phyloP scores from a whole-genome alignment of 2,888 invertebrate genomes.

The Papilio protenor region DNA sequence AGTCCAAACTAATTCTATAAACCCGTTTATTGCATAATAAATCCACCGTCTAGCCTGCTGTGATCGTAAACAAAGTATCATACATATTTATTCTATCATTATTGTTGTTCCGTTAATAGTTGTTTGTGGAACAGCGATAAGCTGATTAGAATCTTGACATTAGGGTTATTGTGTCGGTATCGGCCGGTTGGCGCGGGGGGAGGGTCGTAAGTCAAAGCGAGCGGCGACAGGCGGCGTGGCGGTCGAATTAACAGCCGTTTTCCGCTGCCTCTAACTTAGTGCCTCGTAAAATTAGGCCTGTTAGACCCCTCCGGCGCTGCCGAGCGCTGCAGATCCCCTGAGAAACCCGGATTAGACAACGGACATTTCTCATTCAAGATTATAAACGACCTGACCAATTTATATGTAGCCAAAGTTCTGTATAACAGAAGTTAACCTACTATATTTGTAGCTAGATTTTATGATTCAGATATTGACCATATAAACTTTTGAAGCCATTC shows the following conservation, averaged over 20 bases:
- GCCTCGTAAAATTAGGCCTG: conserved; percentile 82
- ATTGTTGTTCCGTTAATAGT: conserved; percentile 55
- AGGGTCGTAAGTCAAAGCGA: conserved; percentile 77
- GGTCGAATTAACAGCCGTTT: conserved; percentile 81
- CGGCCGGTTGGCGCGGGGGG: conserved; percentile 44
- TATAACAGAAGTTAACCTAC: conserved; percentile 3
- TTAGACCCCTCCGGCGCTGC: conserved; percentile 70
- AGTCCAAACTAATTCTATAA: background rate
- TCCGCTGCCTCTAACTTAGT: conserved; percentile 80
- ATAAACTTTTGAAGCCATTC: background rate
- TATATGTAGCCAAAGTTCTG: conserved; percentile 29
- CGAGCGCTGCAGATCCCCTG: conserved; percentile 60
- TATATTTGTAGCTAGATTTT: background rate
- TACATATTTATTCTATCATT: conserved; percentile 51
- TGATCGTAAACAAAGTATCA: background rate
- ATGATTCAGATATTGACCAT: background rate
- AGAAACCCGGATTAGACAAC: conserved; percentile 63
- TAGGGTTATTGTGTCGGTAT: conserved; percentile 59
- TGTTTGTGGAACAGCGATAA: conserved; percentile 56
- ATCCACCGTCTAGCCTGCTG: background rate
- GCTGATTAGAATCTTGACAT: conserved; percentile 63
- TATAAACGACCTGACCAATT: conserved; percentile 58
- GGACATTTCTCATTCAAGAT: conserved; percentile 66
- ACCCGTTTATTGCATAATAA: background rate
- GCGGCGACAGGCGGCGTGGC: conserved; percentile 76